A percentile compares a stretch with the other conserved stretches of the same genome.
Conservation (phyloP, 2,113 vertebrate genomes). For the Noctilio leporinus region DNA sequence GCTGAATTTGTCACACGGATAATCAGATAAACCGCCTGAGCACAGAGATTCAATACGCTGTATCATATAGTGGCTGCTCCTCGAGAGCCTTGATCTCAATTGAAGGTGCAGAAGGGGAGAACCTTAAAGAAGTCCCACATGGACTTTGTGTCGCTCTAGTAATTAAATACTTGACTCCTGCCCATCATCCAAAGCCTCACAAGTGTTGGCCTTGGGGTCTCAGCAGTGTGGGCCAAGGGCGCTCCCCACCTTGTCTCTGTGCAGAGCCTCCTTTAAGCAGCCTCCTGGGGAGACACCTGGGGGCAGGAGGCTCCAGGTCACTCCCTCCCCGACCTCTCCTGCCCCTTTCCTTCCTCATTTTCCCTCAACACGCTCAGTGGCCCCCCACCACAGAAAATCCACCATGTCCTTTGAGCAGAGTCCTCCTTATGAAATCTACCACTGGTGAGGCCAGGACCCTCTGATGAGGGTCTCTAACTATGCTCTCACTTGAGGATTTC, state of each 20-base stretch:
- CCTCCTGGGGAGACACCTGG: background rate
- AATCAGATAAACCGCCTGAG: conserved; percentile 68
- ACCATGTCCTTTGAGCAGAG: background rate
- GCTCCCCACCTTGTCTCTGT: background rate
- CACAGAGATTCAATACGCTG: background rate
- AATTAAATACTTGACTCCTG: conserved; percentile 41
- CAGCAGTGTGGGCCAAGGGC: background rate
- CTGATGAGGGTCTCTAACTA: background rate
- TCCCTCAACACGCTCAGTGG: background rate
- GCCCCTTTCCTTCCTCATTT: background rate
- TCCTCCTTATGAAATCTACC: background rate
- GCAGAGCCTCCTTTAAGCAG: background rate
- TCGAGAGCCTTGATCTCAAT: conserved; percentile 33
- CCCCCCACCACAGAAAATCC: background rate
- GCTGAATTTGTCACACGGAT: conserved; percentile 46
- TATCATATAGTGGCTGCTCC: background rate
- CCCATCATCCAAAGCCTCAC: background rate
- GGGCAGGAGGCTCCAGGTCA: background rate
- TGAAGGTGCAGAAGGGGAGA: conserved; percentile 44
- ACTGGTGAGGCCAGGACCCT: background rate
- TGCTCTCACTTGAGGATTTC: background rate
- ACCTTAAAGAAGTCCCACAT: conserved; percentile 30
- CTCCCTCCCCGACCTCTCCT: too few species aligned
- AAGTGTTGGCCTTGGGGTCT: accelerated
- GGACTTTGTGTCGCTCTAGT: conserved; percentile 48